Evolutionary conservation across 2,797 vertebrate species (phyloP).

Genomic region (Hoplostethus atlanticus): DNA sequence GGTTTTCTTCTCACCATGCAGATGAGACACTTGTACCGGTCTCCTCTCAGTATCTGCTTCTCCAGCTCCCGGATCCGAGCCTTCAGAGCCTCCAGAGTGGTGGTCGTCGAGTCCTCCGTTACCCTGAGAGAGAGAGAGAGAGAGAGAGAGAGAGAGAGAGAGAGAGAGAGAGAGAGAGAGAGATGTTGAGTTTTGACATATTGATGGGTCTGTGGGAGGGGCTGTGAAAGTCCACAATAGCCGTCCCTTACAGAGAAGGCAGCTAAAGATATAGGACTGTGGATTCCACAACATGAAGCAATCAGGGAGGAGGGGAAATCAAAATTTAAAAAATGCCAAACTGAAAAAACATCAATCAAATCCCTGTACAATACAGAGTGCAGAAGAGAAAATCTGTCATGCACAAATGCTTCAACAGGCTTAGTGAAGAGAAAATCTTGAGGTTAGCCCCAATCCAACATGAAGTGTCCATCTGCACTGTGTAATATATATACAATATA

Average conservation of each 20-base stretch:
- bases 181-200: not conserved
- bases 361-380: no score
- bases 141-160: not conserved
- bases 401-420: no score
- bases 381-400: no score
- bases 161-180: not conserved
- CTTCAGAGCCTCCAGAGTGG: slow-evolving; percentile 98
- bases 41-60: slow-evolving; percentile 97
- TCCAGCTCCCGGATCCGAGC: slow-evolving; percentile 98
- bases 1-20: slow-evolving; percentile 92
- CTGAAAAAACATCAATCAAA: no score
- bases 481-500: no score
- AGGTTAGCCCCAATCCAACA: no score
- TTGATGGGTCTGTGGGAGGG: not conserved
- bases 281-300: not conserved
- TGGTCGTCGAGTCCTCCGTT: slow-evolving; percentile 97
- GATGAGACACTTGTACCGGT: slow-evolving; percentile 99
- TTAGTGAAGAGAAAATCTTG: no score
- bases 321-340: no score
- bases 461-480: no score
- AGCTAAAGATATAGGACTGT: not conserved
- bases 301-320: not conserved
- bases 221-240: not conserved
- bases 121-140: slow-evolving; percentile 84
- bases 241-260: not conserved